Base-by-base conservation (phyloP, 2,113 vertebrate species). In the Chloropsis cyanopogon region DNA sequence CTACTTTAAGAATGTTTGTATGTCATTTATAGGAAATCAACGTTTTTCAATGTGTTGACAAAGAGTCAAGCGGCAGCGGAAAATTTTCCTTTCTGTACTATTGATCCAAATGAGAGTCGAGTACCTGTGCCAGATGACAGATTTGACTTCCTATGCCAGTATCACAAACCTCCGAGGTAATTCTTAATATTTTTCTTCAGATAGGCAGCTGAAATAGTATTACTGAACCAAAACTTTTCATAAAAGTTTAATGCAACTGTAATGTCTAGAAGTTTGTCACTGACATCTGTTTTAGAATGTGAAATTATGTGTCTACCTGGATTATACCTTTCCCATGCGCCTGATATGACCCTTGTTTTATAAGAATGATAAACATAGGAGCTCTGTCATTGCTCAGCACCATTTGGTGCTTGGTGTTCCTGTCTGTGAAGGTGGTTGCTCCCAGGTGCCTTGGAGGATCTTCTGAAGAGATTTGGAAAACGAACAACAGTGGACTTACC, bases 31-130 rank as follows among this genome's bases (percentile, higher is more conserved):
- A 99, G 99, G 98, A 99, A 99, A 97, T 99, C 99, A 14, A 99
- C 98, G 2, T 99, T 99, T 98, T 99, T 99, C 97, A 99, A 99
- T 79, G 99, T 99, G 70, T 97, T 99, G 97, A 99, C 99, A 57
- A 99, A 99, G 97, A 99, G 98, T 97, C 98, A 98, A 93, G 98
- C 98, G 4, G 98, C 98, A 73, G 99, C 99, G 52, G 99, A 99
- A 96, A 98, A 99, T 86, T 99, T 99, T 94, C 99, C 98, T 60
- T 99, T 99, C 98, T 99, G 99, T 97, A 99, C 99, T 93, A 99
- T 99, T 97, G 99, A 99, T 97, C 99, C 99, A 95, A 99, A 99
- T 93, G 99, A 99, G 98, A 99, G 99, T 97, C 98, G 98, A 97
- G 99, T 99, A 66, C 99, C 99, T 96, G 98, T 99, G 97, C 99